A percentile compares a stretch with the other conserved stretches of the same genome.
These are phyloP conservation scores for Chloromyia formosa DNA, from an alignment of 2,888 invertebrate species.

Conservation along the genomic window DNA sequence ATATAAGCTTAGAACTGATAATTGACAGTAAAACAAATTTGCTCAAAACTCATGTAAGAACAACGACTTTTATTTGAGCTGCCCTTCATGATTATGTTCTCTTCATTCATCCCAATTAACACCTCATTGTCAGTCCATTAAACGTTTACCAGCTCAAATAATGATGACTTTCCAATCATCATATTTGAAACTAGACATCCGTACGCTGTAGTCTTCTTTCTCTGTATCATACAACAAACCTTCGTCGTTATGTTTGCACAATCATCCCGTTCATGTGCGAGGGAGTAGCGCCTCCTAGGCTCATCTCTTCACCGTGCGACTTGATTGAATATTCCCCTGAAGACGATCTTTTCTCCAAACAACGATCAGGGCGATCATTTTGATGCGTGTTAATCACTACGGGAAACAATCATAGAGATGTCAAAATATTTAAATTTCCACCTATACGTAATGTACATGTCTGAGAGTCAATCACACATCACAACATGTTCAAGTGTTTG, in stretches of 20 bases:
- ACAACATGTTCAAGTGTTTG: slow-evolving; percentile 18
- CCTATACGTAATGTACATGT: neutral
- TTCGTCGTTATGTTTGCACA: neutral
- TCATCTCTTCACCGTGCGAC: slow-evolving; percentile 15
- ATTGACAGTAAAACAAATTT: no score
- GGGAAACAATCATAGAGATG: slow-evolving; percentile 44
- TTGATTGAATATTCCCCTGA: neutral
- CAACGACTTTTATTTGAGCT: no score
- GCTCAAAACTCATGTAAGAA: no score
- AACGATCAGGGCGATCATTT: slow-evolving; percentile 24
- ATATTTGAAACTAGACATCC: neutral
- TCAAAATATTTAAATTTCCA: slow-evolving; percentile 42
- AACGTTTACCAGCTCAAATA: slow-evolving; percentile 22
- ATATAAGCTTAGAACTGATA: no score
- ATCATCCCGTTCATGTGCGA: neutral
- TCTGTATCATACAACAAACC: slow-evolving; percentile 1
- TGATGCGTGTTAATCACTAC: slow-evolving; percentile 29
- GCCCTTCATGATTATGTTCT: no score
- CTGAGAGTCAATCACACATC: slow-evolving; percentile 2
- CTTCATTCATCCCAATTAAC: slow-evolving; percentile 34
- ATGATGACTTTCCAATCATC: slow-evolving; percentile 1
- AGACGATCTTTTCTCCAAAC: slow-evolving; percentile 11
- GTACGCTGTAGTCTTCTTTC: neutral
- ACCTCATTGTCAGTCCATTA: slow-evolving; percentile 35
- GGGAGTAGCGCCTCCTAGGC: slow-evolving; percentile 1